Evolutionary conservation across 2,888 invertebrate species (phyloP).

Genomic region (Temnothorax ravouxi): DNA sequence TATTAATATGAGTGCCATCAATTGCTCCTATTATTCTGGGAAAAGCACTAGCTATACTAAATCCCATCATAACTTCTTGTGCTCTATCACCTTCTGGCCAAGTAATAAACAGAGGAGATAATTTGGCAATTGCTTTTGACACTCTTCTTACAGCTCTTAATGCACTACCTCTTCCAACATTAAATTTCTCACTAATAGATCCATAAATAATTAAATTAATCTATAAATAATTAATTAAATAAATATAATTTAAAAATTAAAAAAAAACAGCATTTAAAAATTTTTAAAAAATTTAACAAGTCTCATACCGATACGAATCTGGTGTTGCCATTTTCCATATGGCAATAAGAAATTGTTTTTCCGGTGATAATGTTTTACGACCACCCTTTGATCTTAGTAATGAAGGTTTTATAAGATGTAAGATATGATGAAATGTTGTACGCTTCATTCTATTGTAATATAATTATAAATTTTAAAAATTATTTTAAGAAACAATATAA

Average conservation of each 20-base stretch:
- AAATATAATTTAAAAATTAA: too few species aligned
- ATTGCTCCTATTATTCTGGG: neutral
- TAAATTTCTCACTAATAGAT: conserved; percentile 9
- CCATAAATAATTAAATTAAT: neutral
- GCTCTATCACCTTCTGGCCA: neutral
- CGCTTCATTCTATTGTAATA: neutral
- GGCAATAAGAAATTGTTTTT: too few species aligned
- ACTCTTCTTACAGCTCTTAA: conserved; percentile 9
- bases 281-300: too few species aligned
- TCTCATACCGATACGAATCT: too few species aligned
- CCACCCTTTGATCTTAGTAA: too few species aligned
- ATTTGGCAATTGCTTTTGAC: neutral
- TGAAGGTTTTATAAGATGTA: conserved; percentile 1
- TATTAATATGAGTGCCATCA: conserved; percentile 10
- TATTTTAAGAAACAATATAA: too few species aligned
- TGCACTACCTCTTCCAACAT: neutral
- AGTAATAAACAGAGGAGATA: neutral
- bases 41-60: neutral
- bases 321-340: too few species aligned
- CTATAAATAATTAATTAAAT: too few species aligned
- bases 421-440: neutral
- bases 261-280: too few species aligned
- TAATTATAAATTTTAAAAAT: neutral
- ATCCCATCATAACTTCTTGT: neutral
- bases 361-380: too few species aligned